These are phyloP conservation scores for Stegophylla sp. DNA, from an alignment of 2,888 invertebrate genomes.

Conservation along the genomic window DNA sequence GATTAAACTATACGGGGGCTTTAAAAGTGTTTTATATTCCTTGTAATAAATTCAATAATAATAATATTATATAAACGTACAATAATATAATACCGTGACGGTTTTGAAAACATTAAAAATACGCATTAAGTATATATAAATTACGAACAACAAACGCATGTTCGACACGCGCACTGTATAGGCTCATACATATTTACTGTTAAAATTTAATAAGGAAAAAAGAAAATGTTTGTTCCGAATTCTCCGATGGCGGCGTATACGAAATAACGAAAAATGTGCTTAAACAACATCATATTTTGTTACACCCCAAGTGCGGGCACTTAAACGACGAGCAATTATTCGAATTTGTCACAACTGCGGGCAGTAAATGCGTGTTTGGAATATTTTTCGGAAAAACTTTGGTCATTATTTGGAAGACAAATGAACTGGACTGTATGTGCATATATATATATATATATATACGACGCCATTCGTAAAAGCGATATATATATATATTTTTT, in stretches of 20 bases:
- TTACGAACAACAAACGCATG: no score
- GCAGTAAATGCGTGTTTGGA: conserved; percentile 4
- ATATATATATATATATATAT: no score
- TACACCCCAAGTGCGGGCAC: background rate
- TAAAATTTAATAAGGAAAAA: background rate
- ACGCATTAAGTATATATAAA: no score
- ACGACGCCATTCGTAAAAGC: background rate
- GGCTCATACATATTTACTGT: background rate
- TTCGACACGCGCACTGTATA: background rate
- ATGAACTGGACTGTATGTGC: background rate
- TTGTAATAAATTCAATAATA: no score
- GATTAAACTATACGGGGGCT: no score
- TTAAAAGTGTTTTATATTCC: no score
- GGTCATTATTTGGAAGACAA: background rate
- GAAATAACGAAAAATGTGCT: background rate
- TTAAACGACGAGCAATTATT: background rate
- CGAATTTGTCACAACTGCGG: background rate
- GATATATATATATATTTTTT: background rate
- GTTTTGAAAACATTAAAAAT: no score
- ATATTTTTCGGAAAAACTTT: background rate
- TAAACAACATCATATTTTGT: background rate
- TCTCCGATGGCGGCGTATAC: background rate
- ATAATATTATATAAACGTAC: no score
- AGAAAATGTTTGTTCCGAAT: background rate
- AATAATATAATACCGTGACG: no score